A percentile compares a stretch with the other conserved stretches of the same genome.
phyloP scores from a whole-genome alignment of 2,113 vertebrate species.

The Megaceryle torquata region DNA sequence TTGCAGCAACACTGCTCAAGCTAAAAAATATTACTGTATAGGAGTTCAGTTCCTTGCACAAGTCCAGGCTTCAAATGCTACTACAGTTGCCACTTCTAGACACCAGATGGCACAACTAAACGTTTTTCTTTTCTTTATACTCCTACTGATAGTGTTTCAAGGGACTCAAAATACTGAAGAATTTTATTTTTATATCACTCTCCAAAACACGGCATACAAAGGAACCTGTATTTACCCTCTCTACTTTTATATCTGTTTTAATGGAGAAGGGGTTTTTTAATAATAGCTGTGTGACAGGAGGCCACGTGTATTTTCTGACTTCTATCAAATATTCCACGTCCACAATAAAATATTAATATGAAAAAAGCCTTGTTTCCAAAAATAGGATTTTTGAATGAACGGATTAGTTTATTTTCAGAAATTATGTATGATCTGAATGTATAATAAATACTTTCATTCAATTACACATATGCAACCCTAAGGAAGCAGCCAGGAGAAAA shows the following conservation, averaged over 20 bases:
- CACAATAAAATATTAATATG: not conserved
- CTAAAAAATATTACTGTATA: not conserved
- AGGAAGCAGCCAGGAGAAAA: not conserved
- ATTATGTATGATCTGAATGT: not conserved
- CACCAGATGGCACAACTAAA: constrained; percentile 47
- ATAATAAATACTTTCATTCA: not conserved
- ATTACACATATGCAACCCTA: not conserved
- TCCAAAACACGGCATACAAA: not conserved
- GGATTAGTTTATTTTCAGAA: not conserved
- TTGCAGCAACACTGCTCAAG: not conserved
- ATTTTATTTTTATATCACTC: not conserved
- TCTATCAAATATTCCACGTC: not conserved
- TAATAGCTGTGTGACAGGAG: not conserved
- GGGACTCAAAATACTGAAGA: not conserved
- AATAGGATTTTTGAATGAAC: not conserved
- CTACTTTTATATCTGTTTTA: not conserved
- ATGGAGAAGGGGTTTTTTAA: not conserved
- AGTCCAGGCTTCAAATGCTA: not conserved
- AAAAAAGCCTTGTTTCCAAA: not conserved
- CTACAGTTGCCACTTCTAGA: not conserved
- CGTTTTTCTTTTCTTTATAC: not conserved
- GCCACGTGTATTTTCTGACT: not conserved
- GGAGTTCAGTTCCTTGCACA: not conserved
- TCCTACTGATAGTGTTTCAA: not conserved
- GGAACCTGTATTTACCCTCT: not conserved